Evolutionary conservation across 92 coral and sea anemone genomes (phyloP), one percentile per base, ranked within the genome.

Genomic region (Zoanthus solanderi): DNA sequence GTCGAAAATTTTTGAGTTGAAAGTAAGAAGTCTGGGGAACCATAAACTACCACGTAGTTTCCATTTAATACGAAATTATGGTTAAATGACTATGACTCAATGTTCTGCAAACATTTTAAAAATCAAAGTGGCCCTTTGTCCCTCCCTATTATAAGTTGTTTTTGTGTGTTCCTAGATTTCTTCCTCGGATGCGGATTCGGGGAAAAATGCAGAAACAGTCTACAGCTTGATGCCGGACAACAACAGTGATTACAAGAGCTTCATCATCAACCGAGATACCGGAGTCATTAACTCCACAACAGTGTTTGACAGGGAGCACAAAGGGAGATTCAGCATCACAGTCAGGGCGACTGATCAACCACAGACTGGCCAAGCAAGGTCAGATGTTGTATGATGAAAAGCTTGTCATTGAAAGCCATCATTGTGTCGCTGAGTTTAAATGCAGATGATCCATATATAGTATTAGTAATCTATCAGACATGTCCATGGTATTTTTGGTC

Each of bases 261-360:
- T 96, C 80, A 75, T 87, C 32, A 89, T 96, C 57, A 91, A 95
- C 89, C 89, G 93, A 32, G 23, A 93, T 86, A 93, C 94, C 46
- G 99, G 99, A 4, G 74, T 83, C 50, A 93, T 96, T 54, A 88
- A 88, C 69, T 85, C 98, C 54, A 86, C 91, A 68, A 63, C 92
- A 31, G 83, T 93, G 74, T 92, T 96, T 86, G 99, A 96, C 89
- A 95, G 98, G 14, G 99, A 96, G 87, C 28, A 60, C 78, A 93
- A 89, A 67, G 91, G 89, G 18, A 71, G 79, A 32, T 95, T 93
- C 84, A 92, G 84, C 72, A 34, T 96, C 46, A 85, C 94, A 5
- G 88, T 95, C 5, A 90, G 98, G 60, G 96, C 95, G 73, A 96
- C 92, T 42, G 99, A 96, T 72, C 99, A 96, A 37, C 98, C 98